Evolutionary conservation across 2,797 vertebrate species (phyloP).

Genomic region (Malurus leucopterus): DNA sequence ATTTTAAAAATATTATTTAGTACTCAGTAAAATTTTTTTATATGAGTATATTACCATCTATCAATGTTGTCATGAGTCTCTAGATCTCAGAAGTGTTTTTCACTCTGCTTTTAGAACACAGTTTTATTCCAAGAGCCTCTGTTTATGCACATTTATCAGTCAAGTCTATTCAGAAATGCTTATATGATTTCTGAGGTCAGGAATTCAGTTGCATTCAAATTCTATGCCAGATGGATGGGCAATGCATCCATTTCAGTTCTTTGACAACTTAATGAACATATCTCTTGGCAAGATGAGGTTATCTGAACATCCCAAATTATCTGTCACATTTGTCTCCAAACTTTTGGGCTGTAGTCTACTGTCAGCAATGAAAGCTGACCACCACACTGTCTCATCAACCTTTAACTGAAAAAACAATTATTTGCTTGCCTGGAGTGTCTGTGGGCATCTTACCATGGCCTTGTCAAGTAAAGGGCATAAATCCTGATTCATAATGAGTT

Average conservation of each 20-base stretch:
- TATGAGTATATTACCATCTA: neutral
- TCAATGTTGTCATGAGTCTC: neutral
- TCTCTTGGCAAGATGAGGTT: conserved; percentile 29
- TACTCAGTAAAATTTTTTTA: neutral
- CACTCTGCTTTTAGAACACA: neutral
- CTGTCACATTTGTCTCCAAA: conserved; percentile 42
- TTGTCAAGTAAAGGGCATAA: neutral
- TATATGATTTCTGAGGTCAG: conserved; percentile 42
- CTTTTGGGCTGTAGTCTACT: neutral
- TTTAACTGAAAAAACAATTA: conserved; percentile 9
- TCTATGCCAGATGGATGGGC: conserved; percentile 26
- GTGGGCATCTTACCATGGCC: neutral
- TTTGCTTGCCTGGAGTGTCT: neutral
- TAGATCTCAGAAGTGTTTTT: neutral
- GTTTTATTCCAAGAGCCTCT: conserved; percentile 28
- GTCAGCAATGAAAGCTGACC: conserved; percentile 8
- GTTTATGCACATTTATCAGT: conserved; percentile 45
- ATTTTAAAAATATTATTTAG: conserved; percentile 49
- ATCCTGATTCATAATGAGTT: neutral
- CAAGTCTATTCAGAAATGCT: conserved; percentile 44
- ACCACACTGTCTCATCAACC: neutral
- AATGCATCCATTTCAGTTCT: conserved; percentile 36
- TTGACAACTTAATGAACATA: conserved; percentile 51
- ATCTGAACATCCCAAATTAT: conserved; percentile 40
- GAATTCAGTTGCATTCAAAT: conserved; percentile 51